A percentile compares a stretch with the other conserved stretches of the same genome.
phyloP scores from a whole-genome alignment of 2,888 invertebrate species.

The Epinotia demarniana region DNA sequence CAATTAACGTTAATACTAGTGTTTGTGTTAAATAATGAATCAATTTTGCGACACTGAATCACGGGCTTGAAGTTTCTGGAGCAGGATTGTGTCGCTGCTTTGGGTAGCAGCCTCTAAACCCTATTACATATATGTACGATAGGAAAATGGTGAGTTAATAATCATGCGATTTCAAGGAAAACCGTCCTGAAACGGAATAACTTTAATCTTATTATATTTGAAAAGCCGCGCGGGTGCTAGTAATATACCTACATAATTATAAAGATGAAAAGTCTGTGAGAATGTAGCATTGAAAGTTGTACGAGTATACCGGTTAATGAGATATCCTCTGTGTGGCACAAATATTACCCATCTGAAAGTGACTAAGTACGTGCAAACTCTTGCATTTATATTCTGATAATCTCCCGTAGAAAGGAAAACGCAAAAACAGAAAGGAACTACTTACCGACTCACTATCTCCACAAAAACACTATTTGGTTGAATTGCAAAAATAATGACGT shows the following conservation, averaged over 20 bases:
- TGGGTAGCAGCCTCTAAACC: neutral
- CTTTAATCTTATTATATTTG: no score
- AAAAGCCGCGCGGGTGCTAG: no score
- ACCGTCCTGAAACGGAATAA: no score
- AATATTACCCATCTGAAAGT: slow-evolving; percentile 4
- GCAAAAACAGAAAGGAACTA: slow-evolving; percentile 17
- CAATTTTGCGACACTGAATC: neutral
- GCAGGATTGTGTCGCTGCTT: neutral
- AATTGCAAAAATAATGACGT: no score
- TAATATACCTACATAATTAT: no score
- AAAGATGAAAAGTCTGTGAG: no score
- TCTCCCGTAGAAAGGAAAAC: slow-evolving; percentile 24
- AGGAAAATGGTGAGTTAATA: no score
- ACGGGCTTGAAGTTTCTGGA: slow-evolving; percentile 2
- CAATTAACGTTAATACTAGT: neutral
- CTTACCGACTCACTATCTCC: neutral
- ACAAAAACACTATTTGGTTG: no score
- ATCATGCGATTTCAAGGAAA: no score
- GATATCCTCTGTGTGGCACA: neutral
- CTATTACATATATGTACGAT: no score
- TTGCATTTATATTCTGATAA: slow-evolving; percentile 17
- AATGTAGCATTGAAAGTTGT: no score
- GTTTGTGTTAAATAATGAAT: slow-evolving; percentile 1
- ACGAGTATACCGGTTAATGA: neutral
- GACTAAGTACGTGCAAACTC: slow-evolving; percentile 12